Evolutionary conservation across 2,888 invertebrate species (phyloP).

Genomic region (Chrysodeixis includens): DNA sequence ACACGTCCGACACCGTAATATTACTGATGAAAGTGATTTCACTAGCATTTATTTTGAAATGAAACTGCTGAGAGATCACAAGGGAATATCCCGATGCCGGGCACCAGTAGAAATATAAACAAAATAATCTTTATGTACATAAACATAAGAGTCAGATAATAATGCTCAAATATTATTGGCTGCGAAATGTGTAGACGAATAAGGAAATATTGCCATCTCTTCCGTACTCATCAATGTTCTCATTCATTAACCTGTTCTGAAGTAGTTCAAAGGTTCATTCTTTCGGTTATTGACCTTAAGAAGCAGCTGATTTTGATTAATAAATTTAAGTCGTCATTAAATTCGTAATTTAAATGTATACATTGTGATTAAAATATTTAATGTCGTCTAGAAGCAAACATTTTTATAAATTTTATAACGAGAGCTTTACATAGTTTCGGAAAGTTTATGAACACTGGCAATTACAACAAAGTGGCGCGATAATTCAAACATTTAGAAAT

Average conservation of each 20-base stretch:
- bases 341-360: not conserved
- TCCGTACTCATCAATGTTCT: slow-evolving; percentile 52
- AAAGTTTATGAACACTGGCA: slow-evolving; percentile 13
- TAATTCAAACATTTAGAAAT: slow-evolving; percentile 18
- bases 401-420: not conserved
- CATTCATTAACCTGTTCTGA: slow-evolving; percentile 50
- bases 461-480: slow-evolving; percentile 33
- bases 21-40: slow-evolving; percentile 63
- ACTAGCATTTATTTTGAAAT: slow-evolving; percentile 70
- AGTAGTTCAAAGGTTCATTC: slow-evolving; percentile 55
- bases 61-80: slow-evolving; percentile 41
- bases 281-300: slow-evolving; percentile 62
- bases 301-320: slow-evolving; percentile 60
- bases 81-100: slow-evolving; percentile 37
- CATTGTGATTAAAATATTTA: not conserved
- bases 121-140: slow-evolving; percentile 23
- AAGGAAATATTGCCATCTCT: slow-evolving; percentile 51
- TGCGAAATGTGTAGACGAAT: slow-evolving; percentile 7
- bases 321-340: no score
- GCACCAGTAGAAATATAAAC: slow-evolving; percentile 19
- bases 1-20: slow-evolving; percentile 63
- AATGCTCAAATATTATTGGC: slow-evolving; percentile 13
- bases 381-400: not conserved
- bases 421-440: not conserved
- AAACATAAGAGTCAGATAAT: slow-evolving; percentile 37